phyloP scores from a whole-genome alignment of 2,113 vertebrate species.

The Bubalus kerabau region DNA sequence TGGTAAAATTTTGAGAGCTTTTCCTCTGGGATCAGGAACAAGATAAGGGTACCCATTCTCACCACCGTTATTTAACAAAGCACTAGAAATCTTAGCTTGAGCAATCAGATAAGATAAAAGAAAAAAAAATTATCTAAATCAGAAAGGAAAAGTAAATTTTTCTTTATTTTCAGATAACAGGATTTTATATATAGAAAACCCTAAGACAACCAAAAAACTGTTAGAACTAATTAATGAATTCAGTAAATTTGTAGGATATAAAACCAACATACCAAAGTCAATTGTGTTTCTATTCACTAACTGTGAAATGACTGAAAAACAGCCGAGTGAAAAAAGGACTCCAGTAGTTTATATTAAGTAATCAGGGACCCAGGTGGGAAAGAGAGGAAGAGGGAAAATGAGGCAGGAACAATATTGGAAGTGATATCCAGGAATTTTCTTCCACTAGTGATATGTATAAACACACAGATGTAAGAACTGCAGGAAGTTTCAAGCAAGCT shows the following conservation, averaged over 20 bases:
- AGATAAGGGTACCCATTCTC: neutral
- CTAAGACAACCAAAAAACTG: neutral
- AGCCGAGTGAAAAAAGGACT: neutral
- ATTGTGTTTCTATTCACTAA: neutral
- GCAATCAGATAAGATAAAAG: neutral
- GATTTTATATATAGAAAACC: neutral
- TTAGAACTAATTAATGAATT: neutral
- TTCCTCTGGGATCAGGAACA: neutral
- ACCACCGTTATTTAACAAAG: neutral
- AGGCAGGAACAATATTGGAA: neutral
- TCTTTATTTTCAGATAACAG: neutral
- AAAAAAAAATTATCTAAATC: neutral
- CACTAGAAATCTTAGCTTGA: neutral
- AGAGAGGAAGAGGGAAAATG: neutral
- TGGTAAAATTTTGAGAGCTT: neutral
- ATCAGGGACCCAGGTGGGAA: neutral
- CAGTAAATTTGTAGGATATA: neutral
- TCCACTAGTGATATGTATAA: neutral
- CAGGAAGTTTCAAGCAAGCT: neutral
- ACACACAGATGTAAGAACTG: neutral
- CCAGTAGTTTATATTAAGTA: neutral
- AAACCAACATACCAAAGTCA: neutral
- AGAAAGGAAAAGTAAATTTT: neutral
- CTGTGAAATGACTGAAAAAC: neutral
- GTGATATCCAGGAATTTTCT: neutral